Conservation (phyloP, 2,113 vertebrate genomes). For the Cepphus grylle region DNA sequence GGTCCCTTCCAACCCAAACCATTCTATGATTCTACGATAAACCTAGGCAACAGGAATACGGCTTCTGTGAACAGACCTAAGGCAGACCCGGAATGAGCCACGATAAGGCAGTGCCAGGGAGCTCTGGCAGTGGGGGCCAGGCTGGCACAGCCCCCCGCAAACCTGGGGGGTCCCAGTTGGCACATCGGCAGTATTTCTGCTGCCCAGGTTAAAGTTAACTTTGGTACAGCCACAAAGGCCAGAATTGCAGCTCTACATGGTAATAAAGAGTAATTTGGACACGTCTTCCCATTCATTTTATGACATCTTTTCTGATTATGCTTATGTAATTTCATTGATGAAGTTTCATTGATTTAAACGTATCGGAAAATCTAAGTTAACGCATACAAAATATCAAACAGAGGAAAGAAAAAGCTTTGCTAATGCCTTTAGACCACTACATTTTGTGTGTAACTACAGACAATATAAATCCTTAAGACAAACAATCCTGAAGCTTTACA, state of each 20-base stretch:
- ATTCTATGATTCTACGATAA: not conserved
- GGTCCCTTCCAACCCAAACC: no score
- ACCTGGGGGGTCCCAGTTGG: not conserved
- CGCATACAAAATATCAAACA: not conserved
- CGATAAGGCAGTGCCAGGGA: not conserved
- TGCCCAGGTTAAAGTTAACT: not conserved
- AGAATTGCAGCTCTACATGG: not conserved
- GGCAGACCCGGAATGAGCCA: not conserved
- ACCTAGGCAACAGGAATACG: rapidly evolving
- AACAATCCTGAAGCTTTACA: not conserved
- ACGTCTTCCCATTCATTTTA: not conserved
- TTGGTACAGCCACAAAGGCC: not conserved
- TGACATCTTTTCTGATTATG: not conserved
- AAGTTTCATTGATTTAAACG: not conserved
- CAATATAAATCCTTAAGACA: not conserved
- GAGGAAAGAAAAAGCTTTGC: not conserved
- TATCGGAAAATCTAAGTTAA: not conserved
- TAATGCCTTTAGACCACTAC: not conserved
- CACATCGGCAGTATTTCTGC: not conserved
- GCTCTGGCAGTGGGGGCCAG: not conserved
- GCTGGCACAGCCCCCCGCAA: not conserved
- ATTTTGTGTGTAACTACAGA: not conserved
- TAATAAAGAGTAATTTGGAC: not conserved
- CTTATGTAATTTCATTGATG: not conserved
- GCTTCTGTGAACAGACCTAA: rapidly evolving